phyloP scores from a whole-genome alignment of 2,797 vertebrate genomes.

The Pseudocheirus occidentalis region DNA sequence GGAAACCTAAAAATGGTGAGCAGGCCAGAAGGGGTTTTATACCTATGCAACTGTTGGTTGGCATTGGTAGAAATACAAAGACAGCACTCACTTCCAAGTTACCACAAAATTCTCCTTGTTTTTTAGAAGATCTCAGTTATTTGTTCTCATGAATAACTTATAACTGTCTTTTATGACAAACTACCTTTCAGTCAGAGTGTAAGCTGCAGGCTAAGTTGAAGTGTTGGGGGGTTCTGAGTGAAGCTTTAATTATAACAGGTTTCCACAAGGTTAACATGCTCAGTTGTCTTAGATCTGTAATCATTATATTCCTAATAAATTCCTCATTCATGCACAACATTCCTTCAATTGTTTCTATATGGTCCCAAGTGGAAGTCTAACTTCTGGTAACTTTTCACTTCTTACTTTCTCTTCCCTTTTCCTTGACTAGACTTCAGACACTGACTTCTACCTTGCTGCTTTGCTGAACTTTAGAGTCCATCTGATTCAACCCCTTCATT shows the following conservation, averaged over 20 bases:
- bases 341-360: no score
- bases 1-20: neutral
- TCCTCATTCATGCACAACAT: no score
- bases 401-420: no score
- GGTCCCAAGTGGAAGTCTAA: no score
- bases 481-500: no score
- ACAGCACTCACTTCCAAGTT: no score
- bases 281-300: no score
- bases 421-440: no score
- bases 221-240: neutral
- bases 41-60: neutral
- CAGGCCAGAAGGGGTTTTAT: neutral
- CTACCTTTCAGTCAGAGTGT: neutral
- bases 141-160: neutral
- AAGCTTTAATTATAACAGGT: neutral
- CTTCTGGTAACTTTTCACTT: no score
- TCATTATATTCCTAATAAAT: no score
- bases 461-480: no score
- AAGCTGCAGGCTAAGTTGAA: neutral
- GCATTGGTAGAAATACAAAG: neutral
- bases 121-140: neutral
- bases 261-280: neutral
- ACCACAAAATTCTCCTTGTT: neutral
- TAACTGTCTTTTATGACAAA: neutral
- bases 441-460: no score